Percentiles rank a stretch among this genome's conserved stretches.
phyloP scores from a whole-genome alignment of 2,888 invertebrate species.

The Sceliomorpha sp. region DNA sequence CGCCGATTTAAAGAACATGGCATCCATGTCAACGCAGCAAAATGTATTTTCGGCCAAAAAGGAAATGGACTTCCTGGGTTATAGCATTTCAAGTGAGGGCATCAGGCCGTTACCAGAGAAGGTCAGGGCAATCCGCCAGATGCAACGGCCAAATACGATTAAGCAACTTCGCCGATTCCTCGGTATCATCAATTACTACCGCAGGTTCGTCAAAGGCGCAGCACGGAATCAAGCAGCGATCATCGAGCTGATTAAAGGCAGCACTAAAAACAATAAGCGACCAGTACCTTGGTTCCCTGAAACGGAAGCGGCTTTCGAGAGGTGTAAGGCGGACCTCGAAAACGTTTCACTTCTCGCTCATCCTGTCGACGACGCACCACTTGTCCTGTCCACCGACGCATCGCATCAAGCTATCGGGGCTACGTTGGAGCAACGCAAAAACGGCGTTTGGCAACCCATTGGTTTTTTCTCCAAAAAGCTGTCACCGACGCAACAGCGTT shows the following conservation, averaged over 20 bases:
- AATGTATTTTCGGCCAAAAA: too few species aligned
- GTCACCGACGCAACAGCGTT: constrained; percentile 16
- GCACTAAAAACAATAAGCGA: constrained; percentile 46
- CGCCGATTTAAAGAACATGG: too few species aligned
- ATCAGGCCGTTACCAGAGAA: constrained; percentile 40
- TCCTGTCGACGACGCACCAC: constrained; percentile 21
- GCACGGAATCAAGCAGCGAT: constrained; percentile 27
- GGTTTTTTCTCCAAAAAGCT: constrained; percentile 60
- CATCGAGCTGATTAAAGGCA: too few species aligned
- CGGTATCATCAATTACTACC: constrained; percentile 41
- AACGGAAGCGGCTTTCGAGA: constrained; percentile 31
- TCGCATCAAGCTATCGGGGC: constrained; percentile 62
- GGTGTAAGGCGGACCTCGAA: constrained; percentile 19
- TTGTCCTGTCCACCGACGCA: constrained; percentile 48
- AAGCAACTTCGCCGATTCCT: constrained; percentile 32
- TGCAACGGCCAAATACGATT: constrained; percentile 37
- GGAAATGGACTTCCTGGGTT: too few species aligned
- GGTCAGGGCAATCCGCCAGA: constrained; percentile 50
- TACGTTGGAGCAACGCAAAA: constrained; percentile 54
- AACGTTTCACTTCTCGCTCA: constrained; percentile 35
- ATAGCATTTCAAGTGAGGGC: too few species aligned
- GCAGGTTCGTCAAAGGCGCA: constrained; percentile 24
- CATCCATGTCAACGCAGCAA: too few species aligned
- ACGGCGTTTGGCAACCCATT: constrained; percentile 53
- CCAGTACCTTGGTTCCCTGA: constrained; percentile 19